phyloP scores from a whole-genome alignment of 2,113 vertebrate genomes.

The Neodontobutis hainanensis region DNA sequence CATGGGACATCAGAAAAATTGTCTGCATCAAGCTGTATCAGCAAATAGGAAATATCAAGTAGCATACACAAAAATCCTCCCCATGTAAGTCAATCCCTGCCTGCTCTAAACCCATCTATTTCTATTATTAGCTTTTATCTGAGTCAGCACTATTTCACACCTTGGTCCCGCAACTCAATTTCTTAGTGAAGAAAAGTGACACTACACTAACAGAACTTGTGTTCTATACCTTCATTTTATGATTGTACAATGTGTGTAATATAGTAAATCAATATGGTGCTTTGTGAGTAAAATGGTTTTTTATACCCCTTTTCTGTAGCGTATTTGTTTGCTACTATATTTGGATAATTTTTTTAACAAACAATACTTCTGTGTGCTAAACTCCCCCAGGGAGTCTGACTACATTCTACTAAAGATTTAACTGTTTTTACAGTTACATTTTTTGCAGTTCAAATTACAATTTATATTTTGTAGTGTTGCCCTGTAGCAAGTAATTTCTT shows the following conservation, averaged over 20 bases:
- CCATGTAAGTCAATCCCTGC: constrained; percentile 38
- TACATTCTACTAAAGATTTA: not conserved
- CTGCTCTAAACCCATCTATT: constrained; percentile 9
- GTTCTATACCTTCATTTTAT: not conserved
- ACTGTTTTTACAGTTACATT: not conserved
- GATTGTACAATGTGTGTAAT: too few relatives aligned
- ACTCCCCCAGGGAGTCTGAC: too few relatives aligned
- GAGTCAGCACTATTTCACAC: constrained; percentile 34
- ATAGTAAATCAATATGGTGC: too few relatives aligned
- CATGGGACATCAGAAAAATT: constrained; percentile 17
- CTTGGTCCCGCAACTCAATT: constrained; percentile 1
- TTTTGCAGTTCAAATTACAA: not conserved
- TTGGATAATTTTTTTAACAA: too few relatives aligned
- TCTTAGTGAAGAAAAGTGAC: not conserved
- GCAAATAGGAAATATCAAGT: constrained; percentile 17
- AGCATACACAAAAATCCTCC: not conserved
- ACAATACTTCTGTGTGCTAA: too few relatives aligned
- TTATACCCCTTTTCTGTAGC: too few relatives aligned
- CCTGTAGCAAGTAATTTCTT: constrained; percentile 23
- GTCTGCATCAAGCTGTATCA: constrained; percentile 1
- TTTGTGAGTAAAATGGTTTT: too few relatives aligned
- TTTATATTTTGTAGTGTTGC: constrained; percentile 11
- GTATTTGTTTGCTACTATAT: too few relatives aligned
- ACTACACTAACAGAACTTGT: not conserved
- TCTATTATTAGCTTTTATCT: constrained; percentile 38